These are phyloP conservation scores for Stenichneumon culpator DNA, from an alignment of 2,888 invertebrate genomes.

Conservation along the genomic window DNA sequence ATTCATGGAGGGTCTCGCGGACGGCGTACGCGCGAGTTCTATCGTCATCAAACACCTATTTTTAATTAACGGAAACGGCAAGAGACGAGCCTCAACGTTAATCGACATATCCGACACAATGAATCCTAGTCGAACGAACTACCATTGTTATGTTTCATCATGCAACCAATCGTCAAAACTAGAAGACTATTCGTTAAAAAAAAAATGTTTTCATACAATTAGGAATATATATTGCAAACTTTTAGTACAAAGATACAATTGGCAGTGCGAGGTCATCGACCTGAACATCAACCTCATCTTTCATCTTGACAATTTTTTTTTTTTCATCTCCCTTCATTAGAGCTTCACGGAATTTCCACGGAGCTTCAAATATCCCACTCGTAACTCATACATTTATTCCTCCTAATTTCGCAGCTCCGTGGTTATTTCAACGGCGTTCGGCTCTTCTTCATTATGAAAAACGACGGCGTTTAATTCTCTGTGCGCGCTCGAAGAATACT, in stretches of 20 bases:
- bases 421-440: slow-evolving; percentile 63
- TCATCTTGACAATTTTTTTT: slow-evolving; percentile 15
- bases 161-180: not conserved
- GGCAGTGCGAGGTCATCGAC: not conserved
- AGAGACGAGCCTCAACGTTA: slow-evolving; percentile 18
- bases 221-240: not conserved
- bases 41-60: slow-evolving; percentile 33
- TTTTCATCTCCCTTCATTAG: slow-evolving; percentile 33
- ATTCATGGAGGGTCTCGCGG: slow-evolving; percentile 4
- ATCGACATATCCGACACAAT: slow-evolving; percentile 37
- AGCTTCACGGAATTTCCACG: slow-evolving; percentile 44
- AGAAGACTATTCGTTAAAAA: not conserved
- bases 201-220: not conserved
- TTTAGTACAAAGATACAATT: not conserved
- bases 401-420: slow-evolving; percentile 72
- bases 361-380: slow-evolving; percentile 61
- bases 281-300: not conserved
- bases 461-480: slow-evolving; percentile 29
- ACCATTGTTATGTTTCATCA: not conserved
- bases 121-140: slow-evolving; percentile 1
- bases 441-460: slow-evolving; percentile 30
- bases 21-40: not conserved
- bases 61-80: slow-evolving; percentile 38
- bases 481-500: slow-evolving; percentile 6
- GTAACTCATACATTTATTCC: slow-evolving; percentile 79